Evolutionary conservation across 2,797 vertebrate genomes (phyloP), one percentile per base, ranked within the genome.

Genomic region (Hippoglossus hippoglossus): DNA sequence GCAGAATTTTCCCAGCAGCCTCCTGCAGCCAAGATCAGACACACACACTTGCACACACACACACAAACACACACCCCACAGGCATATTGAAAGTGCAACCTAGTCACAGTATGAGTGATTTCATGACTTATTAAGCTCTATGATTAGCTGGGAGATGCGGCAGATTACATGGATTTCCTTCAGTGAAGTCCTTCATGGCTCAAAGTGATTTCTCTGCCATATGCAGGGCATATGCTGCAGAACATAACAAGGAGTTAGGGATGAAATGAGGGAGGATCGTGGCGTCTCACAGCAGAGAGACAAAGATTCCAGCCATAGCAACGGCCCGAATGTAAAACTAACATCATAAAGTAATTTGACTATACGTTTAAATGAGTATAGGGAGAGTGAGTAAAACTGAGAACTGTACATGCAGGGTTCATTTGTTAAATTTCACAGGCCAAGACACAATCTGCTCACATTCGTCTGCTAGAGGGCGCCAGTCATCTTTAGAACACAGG

Each of bases 101-200:
- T 34, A 31, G 73, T 82, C 77, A 80, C 78, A 78, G 68, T 59
- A 12, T 76, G 61, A 83, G 56, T 53, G 72, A 88, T 88, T 87
- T 85, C 74, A 87, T 85, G 84, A 89, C 56, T 88, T 84, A 83
- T 88, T 90, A 87, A 85, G 75, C 73, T 59, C 73, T 3, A 13
- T 82, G 83, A 90, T 88, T 81, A 81, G 82, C 56, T 77, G 71
- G 60, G 53, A 79, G 73, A 80, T n/a, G 19, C 7, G 13, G 79
- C 75, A 84, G 77, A 83, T 87, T 75, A 87, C 82, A 84, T 65
- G 75, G 86, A 81, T 84, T 85, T 81, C 85, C 83, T 79, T 80
- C 86, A 80, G 63, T 77, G 74, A 72, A 82, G 83, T 81, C 84
- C 84, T 87, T 89, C 86, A 87, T 84, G 87, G 83, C 79, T 84